phyloP scores from a whole-genome alignment of 2,888 invertebrate genomes.

The Tipula confusa region DNA sequence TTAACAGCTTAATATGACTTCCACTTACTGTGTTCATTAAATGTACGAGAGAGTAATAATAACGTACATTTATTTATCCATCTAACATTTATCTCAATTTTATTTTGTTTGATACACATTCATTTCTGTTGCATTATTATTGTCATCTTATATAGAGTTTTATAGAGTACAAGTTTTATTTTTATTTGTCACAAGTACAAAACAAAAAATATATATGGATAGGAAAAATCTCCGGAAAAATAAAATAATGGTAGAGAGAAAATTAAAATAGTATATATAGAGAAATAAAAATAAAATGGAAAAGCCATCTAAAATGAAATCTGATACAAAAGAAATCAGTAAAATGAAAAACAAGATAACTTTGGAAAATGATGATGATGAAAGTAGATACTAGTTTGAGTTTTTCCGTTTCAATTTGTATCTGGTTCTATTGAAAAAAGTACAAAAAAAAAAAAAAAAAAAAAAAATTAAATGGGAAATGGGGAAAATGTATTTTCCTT shows the following conservation, averaged over 20 bases:
- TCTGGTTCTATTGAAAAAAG: not conserved
- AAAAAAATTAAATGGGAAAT: too few species aligned
- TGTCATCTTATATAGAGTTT: not conserved
- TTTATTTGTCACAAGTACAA: not conserved
- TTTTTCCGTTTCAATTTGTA: not conserved
- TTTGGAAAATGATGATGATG: not conserved
- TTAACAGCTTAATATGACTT: slow-evolving; percentile 6
- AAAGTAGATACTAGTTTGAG: not conserved
- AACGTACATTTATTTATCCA: slow-evolving; percentile 12
- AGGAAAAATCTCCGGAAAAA: not conserved
- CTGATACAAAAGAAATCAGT: not conserved
- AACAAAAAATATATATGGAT: too few species aligned
- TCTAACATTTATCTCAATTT: slow-evolving; percentile 17
- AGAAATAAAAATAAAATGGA: not conserved
- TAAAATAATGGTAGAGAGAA: not conserved
- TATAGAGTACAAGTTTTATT: not conserved
- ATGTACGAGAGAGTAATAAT: not conserved
- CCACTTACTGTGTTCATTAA: not conserved
- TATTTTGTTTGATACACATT: not conserved
- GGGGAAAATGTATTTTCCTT: too few species aligned
- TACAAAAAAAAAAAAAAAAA: not conserved
- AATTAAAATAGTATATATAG: not conserved
- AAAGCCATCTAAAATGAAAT: not conserved
- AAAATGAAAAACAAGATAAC: not conserved
- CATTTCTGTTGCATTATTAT: not conserved